phyloP scores from a whole-genome alignment of 2,797 vertebrate genomes.

The Borostomias antarcticus region DNA sequence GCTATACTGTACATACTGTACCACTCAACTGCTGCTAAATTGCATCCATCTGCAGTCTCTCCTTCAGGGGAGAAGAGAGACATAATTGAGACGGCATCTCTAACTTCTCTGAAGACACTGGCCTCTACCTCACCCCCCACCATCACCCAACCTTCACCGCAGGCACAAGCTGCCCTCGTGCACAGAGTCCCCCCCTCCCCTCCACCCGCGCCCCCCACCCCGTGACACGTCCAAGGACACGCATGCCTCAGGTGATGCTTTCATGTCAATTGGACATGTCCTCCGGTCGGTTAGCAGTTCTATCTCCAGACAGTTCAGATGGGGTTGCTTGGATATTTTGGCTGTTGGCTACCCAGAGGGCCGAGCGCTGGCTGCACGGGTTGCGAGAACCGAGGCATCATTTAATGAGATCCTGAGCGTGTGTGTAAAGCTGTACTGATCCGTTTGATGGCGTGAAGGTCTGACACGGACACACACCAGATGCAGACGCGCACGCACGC shows the following conservation, averaged over 20 bases:
- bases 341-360: constrained; percentile 39
- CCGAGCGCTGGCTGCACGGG: constrained; percentile 21
- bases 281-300: not conserved
- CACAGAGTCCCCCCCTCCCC: constrained; percentile 18
- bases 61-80: too few relatives aligned
- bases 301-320: constrained; percentile 33
- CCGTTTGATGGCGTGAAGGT: constrained; percentile 33
- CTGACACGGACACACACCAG: constrained; percentile 18
- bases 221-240: constrained; percentile 30
- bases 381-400: constrained; percentile 37
- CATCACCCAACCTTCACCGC: not conserved
- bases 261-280: constrained; percentile 50
- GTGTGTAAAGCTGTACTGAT: constrained; percentile 53
- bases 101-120: too few relatives aligned
- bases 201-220: constrained; percentile 11
- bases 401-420: constrained; percentile 60
- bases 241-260: constrained; percentile 57
- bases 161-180: constrained; percentile 30
- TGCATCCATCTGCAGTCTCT: too few relatives aligned
- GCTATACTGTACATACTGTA: too few relatives aligned
- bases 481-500: not conserved
- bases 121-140: too few relatives aligned
- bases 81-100: too few relatives aligned
- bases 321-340: constrained; percentile 43
- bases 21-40: too few relatives aligned